A percentile compares a stretch with the other conserved stretches of the same genome.
Evolutionary conservation across 2,113 vertebrate genomes (phyloP).

Genomic region (Numenius arquata): DNA sequence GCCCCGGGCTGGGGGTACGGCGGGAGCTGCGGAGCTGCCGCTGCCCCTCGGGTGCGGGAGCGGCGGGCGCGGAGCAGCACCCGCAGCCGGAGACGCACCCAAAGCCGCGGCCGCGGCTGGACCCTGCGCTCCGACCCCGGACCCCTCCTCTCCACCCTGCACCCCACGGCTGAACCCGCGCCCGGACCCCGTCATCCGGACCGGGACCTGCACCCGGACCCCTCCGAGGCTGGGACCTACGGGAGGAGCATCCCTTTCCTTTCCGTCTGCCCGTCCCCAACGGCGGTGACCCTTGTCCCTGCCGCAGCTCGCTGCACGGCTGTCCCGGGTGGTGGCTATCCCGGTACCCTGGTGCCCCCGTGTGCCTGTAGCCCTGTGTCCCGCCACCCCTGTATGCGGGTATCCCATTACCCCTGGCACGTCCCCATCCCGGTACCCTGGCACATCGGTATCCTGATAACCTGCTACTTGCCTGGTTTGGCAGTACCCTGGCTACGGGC

Average conservation of each 20-base stretch:
- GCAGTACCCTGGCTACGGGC: background rate
- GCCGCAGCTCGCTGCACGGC: background rate
- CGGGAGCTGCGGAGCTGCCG: background rate
- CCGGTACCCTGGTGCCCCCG: background rate
- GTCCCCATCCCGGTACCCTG: background rate
- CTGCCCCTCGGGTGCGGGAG: background rate
- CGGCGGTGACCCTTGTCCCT: background rate
- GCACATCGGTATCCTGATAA: background rate
- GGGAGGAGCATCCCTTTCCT: background rate
- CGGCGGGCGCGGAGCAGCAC: background rate
- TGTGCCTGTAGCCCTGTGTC: background rate
- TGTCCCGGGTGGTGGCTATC: background rate
- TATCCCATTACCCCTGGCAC: background rate
- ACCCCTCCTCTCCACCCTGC: background rate
- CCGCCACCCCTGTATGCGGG: fast-evolving
- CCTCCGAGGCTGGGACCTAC: background rate
- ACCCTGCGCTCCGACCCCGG: background rate
- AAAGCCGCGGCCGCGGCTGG: background rate
- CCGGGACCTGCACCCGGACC: background rate
- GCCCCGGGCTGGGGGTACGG: background rate
- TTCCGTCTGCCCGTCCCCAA: background rate
- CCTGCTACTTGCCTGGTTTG: background rate
- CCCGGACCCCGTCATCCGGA: background rate
- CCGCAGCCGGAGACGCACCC: background rate
- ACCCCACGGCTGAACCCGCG: background rate